These are phyloP conservation scores for Oscheius sp. DNA, from an alignment of 1,140 invertebrate species.

Conservation along the genomic window DNA sequence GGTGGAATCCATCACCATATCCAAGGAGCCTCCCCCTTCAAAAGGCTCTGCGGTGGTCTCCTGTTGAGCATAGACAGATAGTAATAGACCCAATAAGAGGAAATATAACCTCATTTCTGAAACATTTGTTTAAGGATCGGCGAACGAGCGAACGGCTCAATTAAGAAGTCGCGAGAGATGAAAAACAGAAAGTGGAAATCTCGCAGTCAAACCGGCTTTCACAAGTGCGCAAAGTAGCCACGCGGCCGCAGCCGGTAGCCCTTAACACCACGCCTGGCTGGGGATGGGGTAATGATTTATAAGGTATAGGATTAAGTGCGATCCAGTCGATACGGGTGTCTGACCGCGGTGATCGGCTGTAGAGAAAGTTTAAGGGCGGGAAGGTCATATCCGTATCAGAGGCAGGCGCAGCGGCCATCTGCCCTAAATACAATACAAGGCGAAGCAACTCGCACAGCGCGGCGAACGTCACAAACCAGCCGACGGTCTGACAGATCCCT, in stretches of 20 bases:
- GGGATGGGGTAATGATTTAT: too few species aligned
- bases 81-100: background rate
- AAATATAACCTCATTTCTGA: background rate
- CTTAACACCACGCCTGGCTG: too few species aligned
- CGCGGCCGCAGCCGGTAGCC: too few species aligned
- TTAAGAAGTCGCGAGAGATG: background rate
- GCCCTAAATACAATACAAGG: conserved; percentile 13
- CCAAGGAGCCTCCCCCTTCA: background rate
- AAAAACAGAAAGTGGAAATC: background rate
- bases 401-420: background rate
- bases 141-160: background rate
- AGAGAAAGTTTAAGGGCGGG: conserved; percentile 8
- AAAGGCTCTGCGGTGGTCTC: background rate
- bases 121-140: background rate
- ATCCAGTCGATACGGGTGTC: background rate
- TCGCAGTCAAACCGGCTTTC: too few species aligned
- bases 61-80: background rate
- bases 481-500: background rate
- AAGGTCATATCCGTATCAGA: conserved; percentile 13
- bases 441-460: background rate
- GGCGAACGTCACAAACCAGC: background rate
- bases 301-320: background rate
- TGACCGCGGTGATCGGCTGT: background rate
- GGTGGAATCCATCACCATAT: background rate
- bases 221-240: too few species aligned